phyloP scores from a whole-genome alignment of 1,140 invertebrate genomes.

The Cotesia vestalis region DNA sequence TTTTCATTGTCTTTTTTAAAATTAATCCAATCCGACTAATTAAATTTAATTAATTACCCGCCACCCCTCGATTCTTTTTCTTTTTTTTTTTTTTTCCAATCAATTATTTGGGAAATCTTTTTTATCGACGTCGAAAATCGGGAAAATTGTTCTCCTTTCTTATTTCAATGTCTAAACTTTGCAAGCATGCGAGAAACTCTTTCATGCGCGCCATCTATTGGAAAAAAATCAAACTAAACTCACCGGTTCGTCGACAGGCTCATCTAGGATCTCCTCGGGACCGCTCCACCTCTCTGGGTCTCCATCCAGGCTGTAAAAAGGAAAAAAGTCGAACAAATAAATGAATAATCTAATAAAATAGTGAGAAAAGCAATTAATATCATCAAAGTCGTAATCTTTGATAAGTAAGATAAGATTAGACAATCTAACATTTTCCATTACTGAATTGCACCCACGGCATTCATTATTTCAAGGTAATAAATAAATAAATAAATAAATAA shows the following conservation, averaged over 20 bases:
- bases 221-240: constrained; percentile 34
- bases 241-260: constrained; percentile 58
- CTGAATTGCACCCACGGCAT: constrained; percentile 1
- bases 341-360: background rate
- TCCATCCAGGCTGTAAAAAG: background rate
- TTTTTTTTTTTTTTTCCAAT: background rate
- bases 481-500: too few relatives aligned
- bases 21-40: too few relatives aligned
- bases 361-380: background rate
- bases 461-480: background rate
- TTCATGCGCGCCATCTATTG: too few relatives aligned
- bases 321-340: background rate
- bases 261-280: constrained; percentile 51
- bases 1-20: background rate
- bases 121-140: background rate
- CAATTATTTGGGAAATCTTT: background rate
- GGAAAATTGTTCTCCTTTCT: too few relatives aligned
- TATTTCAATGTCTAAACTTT: too few relatives aligned
- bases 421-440: constrained; percentile 5
- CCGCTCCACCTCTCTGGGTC: constrained; percentile 13
- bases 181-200: too few relatives aligned
- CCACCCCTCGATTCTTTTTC: background rate
- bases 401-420: background rate
- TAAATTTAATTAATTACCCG: too few relatives aligned
- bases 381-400: constrained; percentile 3